Percentiles rank a stretch among this genome's conserved stretches.
Conservation (phyloP, 2,888 invertebrate genomes). For the Lithodes maja region DNA sequence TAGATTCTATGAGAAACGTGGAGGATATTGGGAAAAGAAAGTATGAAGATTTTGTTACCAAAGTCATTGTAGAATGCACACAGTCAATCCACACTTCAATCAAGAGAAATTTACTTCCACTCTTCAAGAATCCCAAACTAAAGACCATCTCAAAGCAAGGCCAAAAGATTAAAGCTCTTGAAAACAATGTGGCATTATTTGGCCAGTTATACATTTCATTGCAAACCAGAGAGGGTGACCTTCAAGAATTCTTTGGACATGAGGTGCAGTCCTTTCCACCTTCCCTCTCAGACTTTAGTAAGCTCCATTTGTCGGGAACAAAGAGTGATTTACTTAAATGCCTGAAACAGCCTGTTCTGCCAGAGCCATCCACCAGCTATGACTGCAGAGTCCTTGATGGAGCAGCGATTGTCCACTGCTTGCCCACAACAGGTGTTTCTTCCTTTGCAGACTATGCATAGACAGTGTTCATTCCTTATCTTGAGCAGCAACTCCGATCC, state of each 20-base stretch:
- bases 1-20: too few species aligned
- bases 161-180: too few species aligned
- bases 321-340: conserved; percentile 7
- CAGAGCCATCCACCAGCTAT: neutral
- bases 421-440: neutral
- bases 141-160: too few species aligned
- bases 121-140: too few species aligned
- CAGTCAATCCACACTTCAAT: too few species aligned
- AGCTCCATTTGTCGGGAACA: neutral
- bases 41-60: too few species aligned
- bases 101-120: too few species aligned
- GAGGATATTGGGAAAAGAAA: too few species aligned
- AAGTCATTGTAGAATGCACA: too few species aligned
- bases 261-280: conserved; percentile 20
- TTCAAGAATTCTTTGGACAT: neutral
- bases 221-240: neutral
- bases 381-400: neutral
- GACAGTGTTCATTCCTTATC: conserved; percentile 4
- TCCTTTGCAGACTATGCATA: neutral
- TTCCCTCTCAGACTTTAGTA: conserved; percentile 19
- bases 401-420: neutral
- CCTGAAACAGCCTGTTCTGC: neutral
- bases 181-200: too few species aligned
- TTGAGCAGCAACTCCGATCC: neutral
- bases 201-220: too few species aligned